Conservation (phyloP, 1,140 invertebrate species). For the Drosophila sechellia region DNA sequence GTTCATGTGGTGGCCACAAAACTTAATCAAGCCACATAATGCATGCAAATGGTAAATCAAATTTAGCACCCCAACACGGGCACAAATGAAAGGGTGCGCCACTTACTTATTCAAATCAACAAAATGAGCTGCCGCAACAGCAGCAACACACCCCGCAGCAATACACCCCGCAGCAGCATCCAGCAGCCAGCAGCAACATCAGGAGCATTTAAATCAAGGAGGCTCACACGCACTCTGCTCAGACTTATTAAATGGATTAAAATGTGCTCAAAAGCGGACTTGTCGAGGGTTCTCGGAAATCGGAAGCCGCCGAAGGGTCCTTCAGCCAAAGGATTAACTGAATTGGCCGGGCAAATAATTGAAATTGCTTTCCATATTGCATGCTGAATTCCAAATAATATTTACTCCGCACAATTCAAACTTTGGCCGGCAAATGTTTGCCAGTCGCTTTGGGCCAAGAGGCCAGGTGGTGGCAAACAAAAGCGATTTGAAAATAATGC, state of each 20-base stretch:
- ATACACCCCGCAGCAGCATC: slow-evolving; percentile 37
- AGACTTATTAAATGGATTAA: slow-evolving; percentile 65
- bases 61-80: slow-evolving; percentile 39
- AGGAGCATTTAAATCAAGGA: slow-evolving; percentile 66
- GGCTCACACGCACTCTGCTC: slow-evolving; percentile 32
- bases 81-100: slow-evolving; percentile 14
- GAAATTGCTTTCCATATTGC: slow-evolving; percentile 53
- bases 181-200: slow-evolving; percentile 7
- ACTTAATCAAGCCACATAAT: slow-evolving; percentile 54
- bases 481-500: slow-evolving; percentile 82
- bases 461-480: slow-evolving; percentile 55
- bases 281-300: slow-evolving; percentile 39
- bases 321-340: slow-evolving; percentile 50
- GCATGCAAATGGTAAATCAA: slow-evolving; percentile 64
- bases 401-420: slow-evolving; percentile 63
- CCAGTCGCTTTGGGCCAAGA: slow-evolving; percentile 10
- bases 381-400: slow-evolving; percentile 52
- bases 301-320: slow-evolving; percentile 29
- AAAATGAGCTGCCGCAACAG: slow-evolving; percentile 41
- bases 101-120: slow-evolving; percentile 70
- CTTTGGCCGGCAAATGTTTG: slow-evolving; percentile 53
- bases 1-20: slow-evolving; percentile 6
- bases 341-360: slow-evolving; percentile 66
- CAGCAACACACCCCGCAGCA: slow-evolving; percentile 28
- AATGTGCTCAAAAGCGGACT: slow-evolving; percentile 56